Percentiles rank a stretch among this genome's conserved stretches.
phyloP scores from a whole-genome alignment of 2,113 vertebrate genomes.

The Cyanoderma ruficeps region DNA sequence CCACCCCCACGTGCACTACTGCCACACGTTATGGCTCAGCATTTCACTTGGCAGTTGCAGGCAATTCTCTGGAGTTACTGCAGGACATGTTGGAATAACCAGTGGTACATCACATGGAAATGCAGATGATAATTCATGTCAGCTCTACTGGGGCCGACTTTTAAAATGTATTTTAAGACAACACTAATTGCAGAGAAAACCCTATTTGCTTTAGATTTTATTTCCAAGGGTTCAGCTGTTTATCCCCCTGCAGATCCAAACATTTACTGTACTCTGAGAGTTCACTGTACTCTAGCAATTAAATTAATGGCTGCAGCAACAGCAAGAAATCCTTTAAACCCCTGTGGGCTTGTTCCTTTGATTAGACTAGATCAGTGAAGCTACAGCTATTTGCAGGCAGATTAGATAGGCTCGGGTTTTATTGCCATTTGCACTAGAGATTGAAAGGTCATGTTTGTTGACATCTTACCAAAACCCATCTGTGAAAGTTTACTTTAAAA shows the following conservation, averaged over 20 bases:
- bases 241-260: slow-evolving; percentile 66
- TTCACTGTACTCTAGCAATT: slow-evolving; percentile 73
- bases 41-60: not conserved
- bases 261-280: slow-evolving; percentile 67
- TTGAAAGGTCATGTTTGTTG: slow-evolving; percentile 69
- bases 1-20: not conserved
- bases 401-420: slow-evolving; percentile 66
- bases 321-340: slow-evolving; percentile 71
- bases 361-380: slow-evolving; percentile 76
- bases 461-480: slow-evolving; percentile 62
- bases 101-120: not conserved
- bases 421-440: slow-evolving; percentile 64
- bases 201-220: slow-evolving; percentile 52
- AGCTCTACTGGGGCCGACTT: slow-evolving; percentile 22
- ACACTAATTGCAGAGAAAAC: slow-evolving; percentile 63
- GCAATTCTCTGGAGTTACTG: not conserved
- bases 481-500: slow-evolving; percentile 62
- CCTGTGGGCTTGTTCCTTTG: slow-evolving; percentile 74
- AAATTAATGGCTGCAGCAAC: slow-evolving; percentile 73
- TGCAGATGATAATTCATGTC: slow-evolving; percentile 3
- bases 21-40: not conserved
- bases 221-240: slow-evolving; percentile 60
- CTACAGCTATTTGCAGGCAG: slow-evolving; percentile 73
- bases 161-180: slow-evolving; percentile 53
- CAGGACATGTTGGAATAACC: not conserved